These are phyloP conservation scores for Nowickia ferox DNA, from an alignment of 2,888 invertebrate genomes.

Conservation along the genomic window DNA sequence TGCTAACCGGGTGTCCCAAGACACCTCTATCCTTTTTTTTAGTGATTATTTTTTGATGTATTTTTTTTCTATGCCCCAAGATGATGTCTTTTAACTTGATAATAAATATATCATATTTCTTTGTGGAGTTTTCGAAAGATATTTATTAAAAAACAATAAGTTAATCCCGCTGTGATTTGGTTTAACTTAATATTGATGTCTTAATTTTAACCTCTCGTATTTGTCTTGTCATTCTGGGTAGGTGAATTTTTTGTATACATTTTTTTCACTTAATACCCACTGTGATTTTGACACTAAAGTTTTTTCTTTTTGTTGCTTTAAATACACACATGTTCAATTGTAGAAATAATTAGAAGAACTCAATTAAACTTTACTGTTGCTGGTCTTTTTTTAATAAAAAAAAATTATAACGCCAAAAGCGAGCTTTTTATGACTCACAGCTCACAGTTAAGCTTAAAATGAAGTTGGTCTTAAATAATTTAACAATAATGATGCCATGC, in stretches of 20 bases:
- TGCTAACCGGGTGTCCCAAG: too few relatives aligned
- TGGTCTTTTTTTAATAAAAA: neutral
- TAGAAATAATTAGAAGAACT: constrained; percentile 42
- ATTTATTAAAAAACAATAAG: constrained; percentile 1
- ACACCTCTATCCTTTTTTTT: too few relatives aligned
- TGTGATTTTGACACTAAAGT: constrained; percentile 33
- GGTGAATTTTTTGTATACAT: neutral
- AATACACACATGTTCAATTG: constrained; percentile 26
- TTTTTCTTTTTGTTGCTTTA: constrained; percentile 2
- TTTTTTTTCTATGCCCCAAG: neutral
- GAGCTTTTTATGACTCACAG: constrained; percentile 36
- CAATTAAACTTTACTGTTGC: constrained; percentile 35
- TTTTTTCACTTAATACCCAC: constrained; percentile 10
- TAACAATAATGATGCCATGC: constrained; percentile 11
- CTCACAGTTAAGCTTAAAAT: constrained; percentile 16
- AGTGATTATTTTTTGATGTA: too few relatives aligned
- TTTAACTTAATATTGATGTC: constrained; percentile 15
- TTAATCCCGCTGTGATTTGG: constrained; percentile 32
- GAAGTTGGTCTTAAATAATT: constrained; percentile 10
- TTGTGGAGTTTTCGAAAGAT: neutral
- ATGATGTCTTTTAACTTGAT: neutral
- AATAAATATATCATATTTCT: constrained; percentile 20
- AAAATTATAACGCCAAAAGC: constrained; percentile 7
- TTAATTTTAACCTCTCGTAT: neutral
- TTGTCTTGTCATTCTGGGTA: neutral